Evolutionary conservation across 2,888 invertebrate genomes (phyloP), one percentile per base, ranked within the genome.

Genomic region (Coremacera marginata): DNA sequence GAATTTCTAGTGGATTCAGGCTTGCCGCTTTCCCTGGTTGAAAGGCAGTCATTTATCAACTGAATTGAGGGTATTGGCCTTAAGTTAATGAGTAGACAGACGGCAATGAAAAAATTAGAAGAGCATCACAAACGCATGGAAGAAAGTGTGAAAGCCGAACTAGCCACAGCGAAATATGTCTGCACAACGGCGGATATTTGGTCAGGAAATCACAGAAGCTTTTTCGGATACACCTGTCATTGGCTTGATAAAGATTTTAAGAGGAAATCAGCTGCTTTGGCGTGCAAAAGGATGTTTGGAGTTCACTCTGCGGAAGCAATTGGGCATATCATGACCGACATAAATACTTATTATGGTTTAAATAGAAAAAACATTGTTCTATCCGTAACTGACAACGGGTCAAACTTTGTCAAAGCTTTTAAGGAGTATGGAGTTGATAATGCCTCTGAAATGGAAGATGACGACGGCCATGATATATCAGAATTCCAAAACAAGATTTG

Each of bases 181-280:
- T 78, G 70, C 76, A 76, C 71, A 37, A 37, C 37, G 37, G 37
- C 37, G 37, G 37, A 37, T 37, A 37, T 37, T 37, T 37, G 37
- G 37, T 37, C 37, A 37, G 37, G 37, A 37, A 37, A 37, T 37
- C 37, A 37, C 37, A 37, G 37, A 37, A 37, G 74, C 37, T 77
- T 77, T 71, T 75, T 79, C 31, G 77, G 77, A 63, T 79, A 77
- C 63, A 79, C 79, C 55, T 77, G 77, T 57, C 76, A 78, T 70
- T 78, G 78, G 78, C 68, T 78, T 73, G 73, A 78, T n/a, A n/a
- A n/a, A n/a, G n/a, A n/a, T n/a, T n/a, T n/a, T n/a, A n/a, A n/a
- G n/a, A n/a, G n/a, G n/a, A 34, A 70, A 9, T 68, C 74, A 22
- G 73, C 74, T 55, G 77, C 62, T 22, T 74, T 78, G 71, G 78